Percentiles rank a stretch among this genome's conserved stretches.
phyloP scores from a whole-genome alignment of 2,888 invertebrate genomes.

The Pecten maximus region DNA sequence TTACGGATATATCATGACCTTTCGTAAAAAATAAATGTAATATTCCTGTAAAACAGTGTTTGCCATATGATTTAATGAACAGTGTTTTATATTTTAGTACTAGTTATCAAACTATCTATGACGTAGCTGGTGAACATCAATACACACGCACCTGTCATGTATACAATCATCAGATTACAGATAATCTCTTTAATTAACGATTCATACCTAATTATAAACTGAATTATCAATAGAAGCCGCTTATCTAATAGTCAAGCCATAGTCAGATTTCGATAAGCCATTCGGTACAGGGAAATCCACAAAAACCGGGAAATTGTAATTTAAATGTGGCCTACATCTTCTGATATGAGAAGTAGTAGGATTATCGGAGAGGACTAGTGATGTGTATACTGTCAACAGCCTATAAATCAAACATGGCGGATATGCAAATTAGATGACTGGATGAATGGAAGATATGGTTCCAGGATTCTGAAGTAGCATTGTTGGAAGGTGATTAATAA shows the following conservation, averaged over 20 bases:
- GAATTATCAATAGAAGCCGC: background rate
- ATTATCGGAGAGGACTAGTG: background rate
- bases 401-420: slow-evolving; percentile 14
- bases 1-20: too few species aligned
- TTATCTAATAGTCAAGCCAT: slow-evolving; percentile 3
- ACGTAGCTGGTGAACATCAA: background rate
- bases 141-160: background rate
- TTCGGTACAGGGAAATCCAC: slow-evolving; percentile 17
- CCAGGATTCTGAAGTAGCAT: slow-evolving; percentile 23
- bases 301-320: slow-evolving; percentile 14
- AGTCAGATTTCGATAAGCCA: slow-evolving; percentile 5
- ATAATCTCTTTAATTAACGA: background rate
- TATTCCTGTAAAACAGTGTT: too few species aligned
- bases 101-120: background rate
- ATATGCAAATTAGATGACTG: slow-evolving; percentile 12
- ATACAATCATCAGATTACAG: background rate
- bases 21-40: too few species aligned
- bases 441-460: slow-evolving; percentile 19
- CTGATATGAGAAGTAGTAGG: background rate
- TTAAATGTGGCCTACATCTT: background rate
- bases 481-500: slow-evolving; percentile 8
- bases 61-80: too few species aligned
- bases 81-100: background rate
- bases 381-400: background rate
- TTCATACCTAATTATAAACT: background rate